Evolutionary conservation across 2,888 invertebrate genomes (phyloP).

Genomic region (Erpobdella octoculata): DNA sequence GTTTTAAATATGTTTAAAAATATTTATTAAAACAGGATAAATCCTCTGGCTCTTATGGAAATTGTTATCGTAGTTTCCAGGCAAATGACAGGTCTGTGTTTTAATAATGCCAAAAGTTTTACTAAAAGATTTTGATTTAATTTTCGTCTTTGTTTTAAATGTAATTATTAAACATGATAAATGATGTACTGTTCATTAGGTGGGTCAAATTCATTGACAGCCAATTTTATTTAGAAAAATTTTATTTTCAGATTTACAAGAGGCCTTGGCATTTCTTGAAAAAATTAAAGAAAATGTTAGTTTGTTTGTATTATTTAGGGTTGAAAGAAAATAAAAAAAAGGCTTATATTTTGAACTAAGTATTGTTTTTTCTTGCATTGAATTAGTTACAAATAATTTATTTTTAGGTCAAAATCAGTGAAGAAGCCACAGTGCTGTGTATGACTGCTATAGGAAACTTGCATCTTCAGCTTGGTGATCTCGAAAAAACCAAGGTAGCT

Average conservation of each 20-base stretch:
- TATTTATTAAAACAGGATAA: slow-evolving; percentile 66
- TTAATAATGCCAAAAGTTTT: slow-evolving; percentile 2
- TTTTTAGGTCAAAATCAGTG: slow-evolving; percentile 44
- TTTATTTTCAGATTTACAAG: slow-evolving; percentile 66
- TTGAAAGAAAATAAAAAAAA: background rate
- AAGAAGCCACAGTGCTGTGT: slow-evolving; percentile 77
- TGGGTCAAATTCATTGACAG: too few relatives aligned
- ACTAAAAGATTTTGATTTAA: slow-evolving; percentile 8
- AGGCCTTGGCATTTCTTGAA: slow-evolving; percentile 77
- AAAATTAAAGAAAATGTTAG: slow-evolving; percentile 75
- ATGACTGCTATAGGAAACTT: slow-evolving; percentile 64
- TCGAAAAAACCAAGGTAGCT: slow-evolving; percentile 51
- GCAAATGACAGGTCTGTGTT: slow-evolving; percentile 45
- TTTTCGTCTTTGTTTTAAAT: too few relatives aligned
- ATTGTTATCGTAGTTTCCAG: slow-evolving; percentile 56
- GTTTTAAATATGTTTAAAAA: background rate
- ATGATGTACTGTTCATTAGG: too few relatives aligned
- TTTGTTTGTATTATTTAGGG: background rate
- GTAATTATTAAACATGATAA: too few relatives aligned
- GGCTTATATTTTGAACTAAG: background rate
- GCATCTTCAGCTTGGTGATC: slow-evolving; percentile 51
- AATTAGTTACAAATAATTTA: background rate
- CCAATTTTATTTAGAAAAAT: too few relatives aligned
- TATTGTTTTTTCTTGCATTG: background rate
- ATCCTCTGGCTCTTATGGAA: slow-evolving; percentile 82